These are phyloP conservation scores for Mycetomoellerius zeteki DNA, from an alignment of 1,140 invertebrate genomes.

Conservation along the genomic window DNA sequence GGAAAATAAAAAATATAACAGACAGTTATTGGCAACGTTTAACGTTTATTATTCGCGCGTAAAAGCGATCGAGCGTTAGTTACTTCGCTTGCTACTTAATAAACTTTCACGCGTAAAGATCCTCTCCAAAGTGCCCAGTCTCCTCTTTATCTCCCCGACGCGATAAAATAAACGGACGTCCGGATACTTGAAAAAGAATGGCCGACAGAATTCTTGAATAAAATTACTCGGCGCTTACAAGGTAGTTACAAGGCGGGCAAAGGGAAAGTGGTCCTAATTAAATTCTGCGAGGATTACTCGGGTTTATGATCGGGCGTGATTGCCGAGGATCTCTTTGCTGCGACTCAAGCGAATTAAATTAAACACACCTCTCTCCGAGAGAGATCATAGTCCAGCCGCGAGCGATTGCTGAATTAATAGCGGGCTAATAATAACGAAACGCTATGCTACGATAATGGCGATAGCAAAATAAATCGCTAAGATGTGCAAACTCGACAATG, in stretches of 20 bases:
- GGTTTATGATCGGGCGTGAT: constrained; percentile 76
- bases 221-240: constrained; percentile 77
- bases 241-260: constrained; percentile 58
- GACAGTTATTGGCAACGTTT: constrained; percentile 19
- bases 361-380: constrained; percentile 36
- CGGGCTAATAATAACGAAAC: constrained; percentile 25
- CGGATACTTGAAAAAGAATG: constrained; percentile 66
- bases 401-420: constrained; percentile 39
- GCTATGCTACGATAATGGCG: not conserved
- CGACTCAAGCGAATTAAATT: constrained; percentile 41
- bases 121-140: not conserved
- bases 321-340: constrained; percentile 47
- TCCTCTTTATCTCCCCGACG: constrained; percentile 38
- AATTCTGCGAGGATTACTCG: constrained; percentile 76
- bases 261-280: constrained; percentile 73
- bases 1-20: not conserved
- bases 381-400: not conserved
- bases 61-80: constrained; percentile 18
- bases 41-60: constrained; percentile 39
- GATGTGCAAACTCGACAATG: constrained; percentile 14
- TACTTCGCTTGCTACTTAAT: constrained; percentile 46
- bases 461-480: constrained; percentile 17
- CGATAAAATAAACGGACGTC: constrained; percentile 53
- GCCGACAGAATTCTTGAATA: constrained; percentile 70
- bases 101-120: constrained; percentile 46